Conservation (phyloP, 1,140 invertebrate species). For the Heliconius himera region DNA sequence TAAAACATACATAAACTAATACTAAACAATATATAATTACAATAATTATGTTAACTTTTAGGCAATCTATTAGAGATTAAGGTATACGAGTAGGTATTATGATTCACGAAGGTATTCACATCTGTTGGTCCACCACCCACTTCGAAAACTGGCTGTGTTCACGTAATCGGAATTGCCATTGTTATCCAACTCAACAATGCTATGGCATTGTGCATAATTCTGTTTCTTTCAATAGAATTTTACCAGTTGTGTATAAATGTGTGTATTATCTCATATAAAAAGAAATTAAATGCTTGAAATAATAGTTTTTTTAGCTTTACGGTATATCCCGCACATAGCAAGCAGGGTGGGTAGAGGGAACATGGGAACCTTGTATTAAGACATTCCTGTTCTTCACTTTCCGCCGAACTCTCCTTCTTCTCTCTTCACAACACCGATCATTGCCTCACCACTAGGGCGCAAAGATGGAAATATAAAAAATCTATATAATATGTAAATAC, state of each 20-base stretch:
- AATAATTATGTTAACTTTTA: background rate
- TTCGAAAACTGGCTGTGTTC: conserved; percentile 27
- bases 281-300: background rate
- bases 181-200: conserved; percentile 24
- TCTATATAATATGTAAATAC: background rate
- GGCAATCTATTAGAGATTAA: background rate
- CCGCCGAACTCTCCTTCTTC: no score
- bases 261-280: background rate
- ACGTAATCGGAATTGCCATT: conserved; percentile 34
- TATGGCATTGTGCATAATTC: conserved; percentile 9
- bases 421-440: no score
- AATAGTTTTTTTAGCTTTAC: background rate
- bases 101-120: conserved; percentile 6
- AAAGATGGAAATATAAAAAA: no score
- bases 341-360: no score
- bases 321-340: no score
- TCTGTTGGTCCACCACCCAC: conserved; percentile 22
- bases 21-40: background rate
- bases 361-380: no score
- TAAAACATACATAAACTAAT: no score
- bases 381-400: no score
- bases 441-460: no score
- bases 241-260: background rate
- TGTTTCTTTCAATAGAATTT: conserved; percentile 7
- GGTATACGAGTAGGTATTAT: background rate